Conservation (phyloP, 2,113 vertebrate species). For the Hypocryptadius cinnamomeus region DNA sequence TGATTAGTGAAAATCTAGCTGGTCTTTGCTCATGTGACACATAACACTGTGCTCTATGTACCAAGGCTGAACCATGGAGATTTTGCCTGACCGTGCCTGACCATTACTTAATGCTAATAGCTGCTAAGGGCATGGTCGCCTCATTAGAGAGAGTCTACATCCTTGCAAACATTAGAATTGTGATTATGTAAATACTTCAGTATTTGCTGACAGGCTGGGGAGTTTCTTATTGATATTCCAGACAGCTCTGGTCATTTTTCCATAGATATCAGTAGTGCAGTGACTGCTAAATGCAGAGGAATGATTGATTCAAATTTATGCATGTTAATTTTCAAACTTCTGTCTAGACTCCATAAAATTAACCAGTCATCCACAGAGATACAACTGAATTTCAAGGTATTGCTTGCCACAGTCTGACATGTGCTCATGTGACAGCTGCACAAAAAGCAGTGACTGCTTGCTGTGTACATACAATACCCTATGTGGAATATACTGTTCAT, state of each 20-base stretch:
- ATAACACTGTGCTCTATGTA: neutral
- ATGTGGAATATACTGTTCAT: neutral
- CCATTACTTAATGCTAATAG: slow-evolving; percentile 8
- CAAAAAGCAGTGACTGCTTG: neutral
- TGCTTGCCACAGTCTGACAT: neutral
- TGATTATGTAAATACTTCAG: slow-evolving; percentile 16
- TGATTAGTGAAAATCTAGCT: slow-evolving; percentile 36
- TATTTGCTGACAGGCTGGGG: slow-evolving; percentile 12
- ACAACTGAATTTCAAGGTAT: slow-evolving; percentile 16
- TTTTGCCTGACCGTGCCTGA: neutral
- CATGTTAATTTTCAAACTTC: slow-evolving; percentile 48
- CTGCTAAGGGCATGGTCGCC: neutral
- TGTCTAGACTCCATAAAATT: slow-evolving; percentile 24
- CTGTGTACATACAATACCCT: neutral
- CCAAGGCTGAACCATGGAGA: neutral
- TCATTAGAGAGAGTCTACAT: neutral
- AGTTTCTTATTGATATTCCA: slow-evolving; percentile 42
- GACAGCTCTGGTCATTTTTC: slow-evolving; percentile 42
- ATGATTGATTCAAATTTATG: slow-evolving; percentile 63
- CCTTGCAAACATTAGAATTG: slow-evolving; percentile 7
- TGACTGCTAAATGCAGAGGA: slow-evolving; percentile 20
- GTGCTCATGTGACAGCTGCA: neutral
- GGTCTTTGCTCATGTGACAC: neutral
- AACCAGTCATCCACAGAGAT: slow-evolving; percentile 9
- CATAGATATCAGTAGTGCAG: slow-evolving; percentile 34